These are phyloP conservation scores for Beris morrisii DNA, from an alignment of 2,888 invertebrate species.

Conservation along the genomic window DNA sequence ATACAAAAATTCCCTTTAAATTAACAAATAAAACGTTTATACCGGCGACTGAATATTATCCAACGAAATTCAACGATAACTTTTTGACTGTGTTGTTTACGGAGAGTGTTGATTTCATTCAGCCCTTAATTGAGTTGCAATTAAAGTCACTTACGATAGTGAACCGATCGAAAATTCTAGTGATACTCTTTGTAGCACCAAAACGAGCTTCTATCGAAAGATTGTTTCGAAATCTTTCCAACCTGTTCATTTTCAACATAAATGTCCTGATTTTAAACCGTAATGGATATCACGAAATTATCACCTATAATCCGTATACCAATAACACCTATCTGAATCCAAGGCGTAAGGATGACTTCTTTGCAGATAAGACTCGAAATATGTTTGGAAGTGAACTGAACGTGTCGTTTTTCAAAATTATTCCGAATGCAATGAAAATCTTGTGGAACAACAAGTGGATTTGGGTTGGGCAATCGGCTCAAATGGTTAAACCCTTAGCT, in stretches of 20 bases:
- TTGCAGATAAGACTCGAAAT: conserved; percentile 16
- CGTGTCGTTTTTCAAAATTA: not conserved
- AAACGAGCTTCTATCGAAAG: not conserved
- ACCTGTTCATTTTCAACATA: not conserved
- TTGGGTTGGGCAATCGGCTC: not conserved
- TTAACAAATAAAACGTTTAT: too few species aligned
- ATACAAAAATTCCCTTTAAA: too few species aligned
- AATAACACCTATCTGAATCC: not conserved
- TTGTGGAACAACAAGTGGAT: not conserved
- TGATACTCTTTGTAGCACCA: not conserved
- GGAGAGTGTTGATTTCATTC: not conserved
- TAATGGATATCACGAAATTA: not conserved
- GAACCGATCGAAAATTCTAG: conserved; percentile 13
- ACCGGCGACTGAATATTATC: too few species aligned
- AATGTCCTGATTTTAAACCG: not conserved
- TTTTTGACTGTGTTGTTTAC: conserved; percentile 8
- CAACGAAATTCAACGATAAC: conserved; percentile 9
- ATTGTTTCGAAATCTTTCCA: not conserved
- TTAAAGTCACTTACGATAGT: not conserved
- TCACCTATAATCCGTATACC: conserved; percentile 13
- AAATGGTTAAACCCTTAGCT: not conserved
- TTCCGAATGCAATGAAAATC: conserved; percentile 13
- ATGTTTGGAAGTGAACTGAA: conserved; percentile 1
- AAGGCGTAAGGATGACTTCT: not conserved
- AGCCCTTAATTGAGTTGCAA: not conserved